Conservation (phyloP, 2,797 vertebrate species). For the Enteromius anoplus region DNA sequence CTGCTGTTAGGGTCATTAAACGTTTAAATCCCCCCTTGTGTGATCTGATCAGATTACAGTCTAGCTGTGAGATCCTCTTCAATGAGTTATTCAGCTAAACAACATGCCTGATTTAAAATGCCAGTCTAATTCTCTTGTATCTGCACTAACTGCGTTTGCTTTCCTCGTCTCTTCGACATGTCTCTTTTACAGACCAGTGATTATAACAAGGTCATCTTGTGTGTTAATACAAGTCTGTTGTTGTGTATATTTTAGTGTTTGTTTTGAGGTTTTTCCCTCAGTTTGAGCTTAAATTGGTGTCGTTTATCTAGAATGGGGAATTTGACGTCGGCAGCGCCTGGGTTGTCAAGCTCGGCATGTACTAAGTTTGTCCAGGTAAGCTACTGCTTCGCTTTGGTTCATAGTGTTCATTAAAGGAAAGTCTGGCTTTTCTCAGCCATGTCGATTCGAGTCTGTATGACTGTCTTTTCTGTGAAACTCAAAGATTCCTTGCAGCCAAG, state of each 20-base stretch:
- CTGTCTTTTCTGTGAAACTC: not conserved
- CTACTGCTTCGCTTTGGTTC: not conserved
- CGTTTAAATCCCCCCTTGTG: constrained; percentile 18
- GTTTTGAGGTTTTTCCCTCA: not conserved
- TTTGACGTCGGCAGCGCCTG: constrained; percentile 65
- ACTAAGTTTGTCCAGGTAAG: constrained; percentile 75
- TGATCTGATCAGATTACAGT: constrained; percentile 39
- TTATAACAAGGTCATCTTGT: constrained; percentile 45
- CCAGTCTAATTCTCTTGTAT: not conserved
- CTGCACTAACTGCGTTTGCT: not conserved
- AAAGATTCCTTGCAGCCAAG: too few relatives aligned
- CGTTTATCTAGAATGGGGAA: constrained; percentile 78
- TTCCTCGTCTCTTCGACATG: constrained; percentile 29
- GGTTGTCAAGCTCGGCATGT: constrained; percentile 64
- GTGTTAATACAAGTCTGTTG: not conserved
- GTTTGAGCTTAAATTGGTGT: not conserved
- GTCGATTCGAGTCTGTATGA: not conserved
- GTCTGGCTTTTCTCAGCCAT: not conserved
- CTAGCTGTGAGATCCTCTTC: not conserved
- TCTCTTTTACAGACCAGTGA: constrained; percentile 26
- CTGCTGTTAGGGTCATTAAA: constrained; percentile 2
- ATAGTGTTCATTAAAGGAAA: not conserved
- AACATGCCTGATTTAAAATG: constrained; percentile 23
- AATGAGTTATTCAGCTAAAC: not conserved
- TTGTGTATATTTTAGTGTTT: not conserved